Evolutionary conservation across 2,113 vertebrate species (phyloP).

Genomic region (Steatornis caripensis): DNA sequence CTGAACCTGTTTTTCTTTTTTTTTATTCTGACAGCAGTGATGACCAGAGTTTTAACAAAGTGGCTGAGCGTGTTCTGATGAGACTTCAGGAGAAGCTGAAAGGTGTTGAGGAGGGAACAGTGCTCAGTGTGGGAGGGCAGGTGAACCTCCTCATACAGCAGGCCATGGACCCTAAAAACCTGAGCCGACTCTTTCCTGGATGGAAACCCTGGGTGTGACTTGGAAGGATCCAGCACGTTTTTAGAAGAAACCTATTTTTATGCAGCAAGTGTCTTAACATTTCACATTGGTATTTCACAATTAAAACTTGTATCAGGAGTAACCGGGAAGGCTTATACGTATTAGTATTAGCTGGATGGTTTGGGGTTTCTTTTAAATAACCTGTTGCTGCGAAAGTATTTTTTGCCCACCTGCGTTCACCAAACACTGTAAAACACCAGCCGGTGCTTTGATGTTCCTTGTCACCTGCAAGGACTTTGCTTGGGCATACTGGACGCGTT

Average conservation of each 20-base stretch:
- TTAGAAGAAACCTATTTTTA: background rate
- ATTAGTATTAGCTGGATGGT: background rate
- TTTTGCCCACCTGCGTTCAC: background rate
- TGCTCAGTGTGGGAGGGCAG: slow-evolving; percentile 92
- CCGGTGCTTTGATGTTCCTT: background rate
- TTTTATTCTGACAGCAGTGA: slow-evolving; percentile 65
- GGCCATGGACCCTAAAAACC: slow-evolving; percentile 95
- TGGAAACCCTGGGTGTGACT: slow-evolving; percentile 94
- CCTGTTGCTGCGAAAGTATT: background rate
- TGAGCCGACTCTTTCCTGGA: slow-evolving; percentile 88
- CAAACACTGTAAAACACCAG: background rate
- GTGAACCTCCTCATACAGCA: slow-evolving; percentile 98
- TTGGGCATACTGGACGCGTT: background rate
- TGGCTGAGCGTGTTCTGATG: slow-evolving; percentile 94
- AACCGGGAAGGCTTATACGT: background rate
- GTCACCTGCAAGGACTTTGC: background rate
- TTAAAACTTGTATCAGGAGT: background rate
- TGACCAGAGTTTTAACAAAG: slow-evolving; percentile 93
- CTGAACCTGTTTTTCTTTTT: background rate
- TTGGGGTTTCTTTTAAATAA: background rate
- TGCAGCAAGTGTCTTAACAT: background rate
- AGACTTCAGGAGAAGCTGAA: slow-evolving; percentile 97
- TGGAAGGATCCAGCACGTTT: background rate
- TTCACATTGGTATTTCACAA: background rate
- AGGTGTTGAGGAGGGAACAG: slow-evolving; percentile 91